Evolutionary conservation across 2,113 vertebrate genomes (phyloP).

Genomic region (Sceloporus undulatus): DNA sequence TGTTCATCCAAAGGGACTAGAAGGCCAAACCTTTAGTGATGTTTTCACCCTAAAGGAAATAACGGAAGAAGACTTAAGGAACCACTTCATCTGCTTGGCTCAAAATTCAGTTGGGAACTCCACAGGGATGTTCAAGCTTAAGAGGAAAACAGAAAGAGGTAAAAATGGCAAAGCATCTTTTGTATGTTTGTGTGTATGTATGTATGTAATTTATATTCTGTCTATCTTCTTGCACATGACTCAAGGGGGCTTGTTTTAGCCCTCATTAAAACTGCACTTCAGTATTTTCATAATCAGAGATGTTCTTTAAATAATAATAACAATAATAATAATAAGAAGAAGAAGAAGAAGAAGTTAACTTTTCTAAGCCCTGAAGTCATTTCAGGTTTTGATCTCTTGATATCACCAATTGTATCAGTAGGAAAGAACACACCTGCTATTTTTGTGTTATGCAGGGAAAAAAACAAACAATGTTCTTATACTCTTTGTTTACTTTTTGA

Average conservation of each 20-base stretch:
- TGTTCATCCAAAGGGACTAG: not conserved
- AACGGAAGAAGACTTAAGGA: slow-evolving; percentile 75
- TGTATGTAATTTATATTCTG: not conserved
- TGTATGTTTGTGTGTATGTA: not conserved
- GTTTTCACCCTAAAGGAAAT: slow-evolving; percentile 75
- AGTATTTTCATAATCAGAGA: slow-evolving; percentile 9
- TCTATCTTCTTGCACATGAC: not conserved
- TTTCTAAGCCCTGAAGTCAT: too few relatives aligned
- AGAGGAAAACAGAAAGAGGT: slow-evolving; percentile 61
- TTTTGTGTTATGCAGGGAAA: too few relatives aligned
- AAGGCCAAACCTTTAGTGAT: slow-evolving; percentile 48
- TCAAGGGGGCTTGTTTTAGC: not conserved
- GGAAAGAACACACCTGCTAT: too few relatives aligned
- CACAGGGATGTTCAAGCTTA: slow-evolving; percentile 76
- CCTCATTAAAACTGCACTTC: not conserved
- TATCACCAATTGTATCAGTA: too few relatives aligned
- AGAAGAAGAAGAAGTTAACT: not conserved
- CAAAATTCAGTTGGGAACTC: slow-evolving; percentile 81
- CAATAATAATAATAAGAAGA: not conserved
- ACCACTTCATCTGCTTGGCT: slow-evolving; percentile 83
- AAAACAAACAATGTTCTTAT: not conserved
- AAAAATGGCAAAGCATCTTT: not conserved
- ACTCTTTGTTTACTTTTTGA: not conserved
- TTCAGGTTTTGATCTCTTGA: too few relatives aligned
- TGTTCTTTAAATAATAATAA: not conserved